Evolutionary conservation across 2,797 vertebrate species (phyloP), one percentile per base, ranked within the genome.

Genomic region (Anas bahamensis): DNA sequence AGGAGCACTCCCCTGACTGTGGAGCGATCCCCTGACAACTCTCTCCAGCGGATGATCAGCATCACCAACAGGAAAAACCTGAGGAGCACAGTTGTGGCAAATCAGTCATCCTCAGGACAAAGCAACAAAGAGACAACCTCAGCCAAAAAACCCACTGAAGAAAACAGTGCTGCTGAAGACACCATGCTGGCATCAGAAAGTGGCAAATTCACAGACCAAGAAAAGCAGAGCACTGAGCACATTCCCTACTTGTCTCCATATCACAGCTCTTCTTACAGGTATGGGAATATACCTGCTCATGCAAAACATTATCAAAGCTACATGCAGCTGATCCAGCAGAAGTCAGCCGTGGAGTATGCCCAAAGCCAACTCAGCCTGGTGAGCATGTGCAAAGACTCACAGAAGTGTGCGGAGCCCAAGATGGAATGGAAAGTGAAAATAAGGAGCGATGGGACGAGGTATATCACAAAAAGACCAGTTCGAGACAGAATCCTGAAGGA

Each of bases 351-450:
- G 23, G 99, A 99, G 93, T 99, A 99, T 0, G 98, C 99, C 41
- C 99, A 99, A 96, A 99, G 99, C 93, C 99, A 99, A 96, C 98
- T 99, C 91, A 99, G 99, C 89, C 96, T 99, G 76, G 98, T 99
- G 84, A 98, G 98, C 50, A 95, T 99, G 96, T 99, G 98, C 97
- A 98, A 98, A 86, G 99, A 99, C 63, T 97, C 98, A 0, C 98
- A 97, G 87, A 97, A 95, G 95, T 95, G 98, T 18, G 93, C 95
- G 0, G 98, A 99, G 96, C 98, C 99, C 95, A 99, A 98, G 97
- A 98, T 99, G 98, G 99, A 99, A 94, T 99, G 99, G 99, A 99
- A 99, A 97, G 99, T 99, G 79, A 99, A 99, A 97, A 98, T 99
- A 76, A 97, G 99, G 87, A 99, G 99, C 18, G 99, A 99, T 11